Base-by-base conservation (phyloP, 2,113 vertebrate species). In the Elachura formosa region DNA sequence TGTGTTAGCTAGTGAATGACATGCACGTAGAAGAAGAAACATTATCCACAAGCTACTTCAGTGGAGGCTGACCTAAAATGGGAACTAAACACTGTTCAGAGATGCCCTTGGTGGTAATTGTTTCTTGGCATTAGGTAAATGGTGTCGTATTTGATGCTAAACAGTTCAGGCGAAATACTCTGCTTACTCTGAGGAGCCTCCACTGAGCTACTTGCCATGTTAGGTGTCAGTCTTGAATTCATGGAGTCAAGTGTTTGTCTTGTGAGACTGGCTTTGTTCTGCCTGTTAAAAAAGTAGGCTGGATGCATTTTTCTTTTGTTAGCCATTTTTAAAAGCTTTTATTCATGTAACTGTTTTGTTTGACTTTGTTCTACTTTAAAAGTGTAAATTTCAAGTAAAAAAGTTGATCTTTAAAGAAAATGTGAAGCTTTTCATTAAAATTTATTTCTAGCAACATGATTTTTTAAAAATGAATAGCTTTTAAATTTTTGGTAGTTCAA, bases 1-100 rank as follows among this genome's bases (percentile, higher is more conserved):
- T 97, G 71, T 96, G n/a, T 96, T 96, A 92, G 72, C 82, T 90
- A 90, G 94, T 92, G 81, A 94, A 95, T 96, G 68, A 94, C 97
- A 94, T 97, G 96, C 95, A 96, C 77, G 80, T 96, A 95, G 68
- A 90, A 76, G 79, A 74, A 83, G 68, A 73, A 79, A 69, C 72
- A 15, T 86, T 90, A 94, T 79, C 66, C 67, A 88, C 93, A 96
- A 96, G 92, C 85, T 91, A 69, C 89, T 96, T 96, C 94, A 94
- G 89, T 0, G 93, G 94, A 97, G 96, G 95, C 95, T 97, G 73
- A 33, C 61, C 81, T 86, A 87, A 93, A 95, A 77, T 77, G 89
- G 74, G 55, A 74, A 63, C 66, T 33, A 89, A 93, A 71, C 33
- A 25, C 67, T 40, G 23, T 67, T 59, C 73, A 92, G 88, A 90